phyloP scores from a whole-genome alignment of 2,113 vertebrate species.

The Marmota flaviventris region DNA sequence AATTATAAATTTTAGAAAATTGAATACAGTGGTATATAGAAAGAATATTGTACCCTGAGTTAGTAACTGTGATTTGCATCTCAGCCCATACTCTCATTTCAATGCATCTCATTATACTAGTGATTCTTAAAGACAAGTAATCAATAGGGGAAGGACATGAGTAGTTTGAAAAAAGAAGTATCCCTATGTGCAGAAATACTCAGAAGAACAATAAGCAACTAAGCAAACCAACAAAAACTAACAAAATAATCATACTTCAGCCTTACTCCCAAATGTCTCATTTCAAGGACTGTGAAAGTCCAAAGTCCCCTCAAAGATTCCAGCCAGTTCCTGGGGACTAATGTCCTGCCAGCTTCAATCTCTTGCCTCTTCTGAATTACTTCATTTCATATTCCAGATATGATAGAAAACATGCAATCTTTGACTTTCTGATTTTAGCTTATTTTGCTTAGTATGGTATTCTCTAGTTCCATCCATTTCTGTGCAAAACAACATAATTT shows the following conservation, averaged over 20 bases:
- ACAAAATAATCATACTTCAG: background rate
- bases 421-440: too few species aligned
- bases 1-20: conserved; percentile 33
- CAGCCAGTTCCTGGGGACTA: background rate
- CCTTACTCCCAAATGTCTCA: background rate
- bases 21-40: background rate
- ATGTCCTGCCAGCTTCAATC: background rate
- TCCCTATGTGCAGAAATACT: background rate
- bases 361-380: background rate
- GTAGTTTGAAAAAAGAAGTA: background rate
- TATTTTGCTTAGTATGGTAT: too few species aligned
- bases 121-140: background rate
- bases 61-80: background rate
- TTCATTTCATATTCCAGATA: background rate
- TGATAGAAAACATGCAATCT: too few species aligned
- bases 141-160: background rate
- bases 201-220: background rate
- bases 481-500: too few species aligned
- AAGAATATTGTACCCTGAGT: background rate
- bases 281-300: background rate
- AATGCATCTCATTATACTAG: background rate
- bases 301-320: background rate
- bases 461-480: too few species aligned
- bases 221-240: background rate
- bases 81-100: background rate